Base-by-base conservation (phyloP, 2,888 invertebrate genomes). In the Brachycybe producta region DNA sequence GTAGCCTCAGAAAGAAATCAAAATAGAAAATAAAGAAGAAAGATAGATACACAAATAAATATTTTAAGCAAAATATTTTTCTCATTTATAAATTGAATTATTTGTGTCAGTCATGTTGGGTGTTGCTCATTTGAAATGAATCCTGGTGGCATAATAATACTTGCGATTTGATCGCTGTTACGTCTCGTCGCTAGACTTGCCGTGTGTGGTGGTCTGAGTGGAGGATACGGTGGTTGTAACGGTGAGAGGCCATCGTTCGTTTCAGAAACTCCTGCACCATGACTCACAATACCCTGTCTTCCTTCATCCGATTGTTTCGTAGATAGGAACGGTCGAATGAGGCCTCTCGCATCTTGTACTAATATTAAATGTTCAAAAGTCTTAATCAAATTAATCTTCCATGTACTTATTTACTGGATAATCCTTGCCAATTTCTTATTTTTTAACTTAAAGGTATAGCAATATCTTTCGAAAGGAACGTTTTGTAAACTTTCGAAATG, bases 261-360 rank as follows among this genome's bases (percentile, higher is more conserved):
- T n/a, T 26, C 43, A 28, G 43, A 28, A 43, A 27, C 43, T 11
- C 43, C 43, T 15, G 26, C 26, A 5, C 27, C 21, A 8, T 43
- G 43, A 21, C 27, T 43, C 43, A 43, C 21, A 27, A 43, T 43
- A 30, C 24, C 43, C 27, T 30, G 27, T 32, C 11, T n/a, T 11
- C 11, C 32, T 11, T n/a, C 32, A 32, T n/a, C 32, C 28, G 43
- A 30, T 28, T 43, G 43, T 30, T 43, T 43, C 15, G 43, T 28
- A 4, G 30, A 26, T 30, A 43, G 43, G 17, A 43, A 43, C 21
- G 43, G 43, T 5, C 43, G 43, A 17, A 43, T 43, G 1, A 43
- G 28, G 15, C 43, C 43, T 15, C 43, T 26, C 13, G 43, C 43
- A 28, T 43, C 43, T 43, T 43, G 43, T 21, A 43, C 43, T 43